phyloP scores from a whole-genome alignment of 2,888 invertebrate genomes.

The Gastrophysa polygoni region DNA sequence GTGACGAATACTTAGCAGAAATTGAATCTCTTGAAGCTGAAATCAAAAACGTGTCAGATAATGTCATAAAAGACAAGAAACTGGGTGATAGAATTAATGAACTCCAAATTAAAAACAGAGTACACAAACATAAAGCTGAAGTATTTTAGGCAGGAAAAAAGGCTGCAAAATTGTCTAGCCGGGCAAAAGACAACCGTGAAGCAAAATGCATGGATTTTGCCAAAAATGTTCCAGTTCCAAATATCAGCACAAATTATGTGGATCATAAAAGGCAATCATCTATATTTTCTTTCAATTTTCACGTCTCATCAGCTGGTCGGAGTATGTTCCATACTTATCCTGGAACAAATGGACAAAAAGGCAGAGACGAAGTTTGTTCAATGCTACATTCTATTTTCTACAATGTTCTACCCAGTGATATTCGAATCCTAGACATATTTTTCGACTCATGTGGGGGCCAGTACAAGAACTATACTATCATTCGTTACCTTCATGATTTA shows the following conservation, averaged over 20 bases:
- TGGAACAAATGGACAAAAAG: conserved; percentile 40
- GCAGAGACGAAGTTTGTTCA: conserved; percentile 41
- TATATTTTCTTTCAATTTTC: conserved; percentile 39
- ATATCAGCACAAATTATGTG: conserved; percentile 43
- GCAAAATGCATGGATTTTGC: conserved; percentile 16
- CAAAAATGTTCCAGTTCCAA: conserved; percentile 29
- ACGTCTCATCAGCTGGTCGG: conserved; percentile 31
- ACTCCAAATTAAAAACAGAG: neutral
- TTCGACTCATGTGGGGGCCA: conserved; percentile 42
- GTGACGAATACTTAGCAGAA: conserved; percentile 25
- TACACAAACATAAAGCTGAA: neutral
- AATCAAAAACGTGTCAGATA: neutral
- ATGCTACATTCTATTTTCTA: conserved; percentile 39
- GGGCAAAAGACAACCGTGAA: neutral
- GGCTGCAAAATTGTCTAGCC: neutral
- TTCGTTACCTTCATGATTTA: conserved; percentile 40
- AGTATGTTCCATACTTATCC: conserved; percentile 38
- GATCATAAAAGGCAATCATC: conserved; percentile 36
- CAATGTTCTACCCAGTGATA: conserved; percentile 18
- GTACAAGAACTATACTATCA: conserved; percentile 42
- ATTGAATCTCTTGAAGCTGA: neutral
- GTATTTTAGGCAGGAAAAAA: neutral
- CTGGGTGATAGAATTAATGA: neutral
- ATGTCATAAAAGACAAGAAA: neutral
- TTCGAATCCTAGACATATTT: conserved; percentile 35